Percentiles rank a stretch among this genome's conserved stretches.
Evolutionary conservation across 2,113 vertebrate species (phyloP).

Genomic region (Salvelinus alpinus): DNA sequence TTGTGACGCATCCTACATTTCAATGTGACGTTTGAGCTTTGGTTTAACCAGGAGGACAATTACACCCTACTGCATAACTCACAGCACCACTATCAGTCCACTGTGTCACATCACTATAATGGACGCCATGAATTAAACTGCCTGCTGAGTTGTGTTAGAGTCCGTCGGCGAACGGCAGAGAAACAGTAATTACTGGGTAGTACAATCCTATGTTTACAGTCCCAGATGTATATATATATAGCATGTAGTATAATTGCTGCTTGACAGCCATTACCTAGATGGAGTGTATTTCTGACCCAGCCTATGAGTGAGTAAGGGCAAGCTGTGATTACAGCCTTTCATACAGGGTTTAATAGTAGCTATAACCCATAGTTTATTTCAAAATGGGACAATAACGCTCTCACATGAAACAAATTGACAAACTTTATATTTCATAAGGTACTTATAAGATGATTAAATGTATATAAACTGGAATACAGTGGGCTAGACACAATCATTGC

Average conservation of each 20-base stretch:
- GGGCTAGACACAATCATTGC: too few species aligned
- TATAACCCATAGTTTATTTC: too few species aligned
- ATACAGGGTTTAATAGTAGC: too few species aligned
- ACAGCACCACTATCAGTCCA: not conserved
- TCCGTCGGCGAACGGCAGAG: not conserved
- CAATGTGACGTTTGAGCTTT: not conserved
- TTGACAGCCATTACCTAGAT: not conserved
- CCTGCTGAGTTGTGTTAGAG: not conserved
- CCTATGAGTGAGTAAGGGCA: too few species aligned
- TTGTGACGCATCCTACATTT: not conserved
- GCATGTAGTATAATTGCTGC: not conserved
- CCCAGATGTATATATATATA: not conserved
- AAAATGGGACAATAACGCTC: too few species aligned
- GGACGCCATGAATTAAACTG: not conserved
- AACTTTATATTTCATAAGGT: too few species aligned
- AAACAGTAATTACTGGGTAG: not conserved
- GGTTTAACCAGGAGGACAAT: constrained; percentile 22
- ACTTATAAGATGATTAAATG: too few species aligned
- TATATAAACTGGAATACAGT: too few species aligned
- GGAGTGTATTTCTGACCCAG: too few species aligned
- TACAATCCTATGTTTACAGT: not conserved
- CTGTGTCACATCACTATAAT: not conserved
- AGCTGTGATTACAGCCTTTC: too few species aligned
- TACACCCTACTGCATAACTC: constrained; percentile 14
- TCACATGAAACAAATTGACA: too few species aligned